phyloP scores from a whole-genome alignment of 2,113 vertebrate genomes.

The Syngnathus typhle region DNA sequence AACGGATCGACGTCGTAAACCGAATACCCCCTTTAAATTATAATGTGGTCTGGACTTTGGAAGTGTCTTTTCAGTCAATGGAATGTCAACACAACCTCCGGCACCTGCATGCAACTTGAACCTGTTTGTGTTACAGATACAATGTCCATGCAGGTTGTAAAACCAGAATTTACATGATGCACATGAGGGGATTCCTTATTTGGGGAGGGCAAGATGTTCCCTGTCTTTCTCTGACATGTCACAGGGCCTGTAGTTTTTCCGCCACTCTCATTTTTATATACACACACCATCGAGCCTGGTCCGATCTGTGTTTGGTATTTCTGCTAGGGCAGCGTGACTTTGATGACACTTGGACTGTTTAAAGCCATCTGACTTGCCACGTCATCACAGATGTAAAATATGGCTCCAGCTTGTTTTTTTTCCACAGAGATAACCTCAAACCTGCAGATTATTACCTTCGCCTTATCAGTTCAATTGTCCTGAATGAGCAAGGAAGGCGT shows the following conservation, averaged over 20 bases:
- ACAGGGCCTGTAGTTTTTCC: background rate
- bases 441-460: constrained; percentile 5
- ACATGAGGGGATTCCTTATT: background rate
- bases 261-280: constrained; percentile 2
- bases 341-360: constrained; percentile 3
- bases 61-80: background rate
- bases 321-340: constrained; percentile 44
- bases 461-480: constrained; percentile 17
- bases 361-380: background rate
- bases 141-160: background rate
- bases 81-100: background rate
- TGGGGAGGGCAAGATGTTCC: background rate
- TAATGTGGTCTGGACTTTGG: background rate
- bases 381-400: background rate
- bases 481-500: constrained; percentile 4
- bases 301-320: constrained; percentile 57
- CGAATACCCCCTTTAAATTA: too few relatives aligned
- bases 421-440: constrained; percentile 2
- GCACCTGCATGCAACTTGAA: constrained; percentile 9
- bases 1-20: too few relatives aligned
- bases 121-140: constrained; percentile 3
- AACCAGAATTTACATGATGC: background rate
- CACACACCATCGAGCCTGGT: constrained; percentile 15
- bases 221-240: constrained; percentile 11
- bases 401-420: background rate